These are phyloP conservation scores for Menura novaehollandiae DNA, from an alignment of 2,113 vertebrate species.

Conservation along the genomic window DNA sequence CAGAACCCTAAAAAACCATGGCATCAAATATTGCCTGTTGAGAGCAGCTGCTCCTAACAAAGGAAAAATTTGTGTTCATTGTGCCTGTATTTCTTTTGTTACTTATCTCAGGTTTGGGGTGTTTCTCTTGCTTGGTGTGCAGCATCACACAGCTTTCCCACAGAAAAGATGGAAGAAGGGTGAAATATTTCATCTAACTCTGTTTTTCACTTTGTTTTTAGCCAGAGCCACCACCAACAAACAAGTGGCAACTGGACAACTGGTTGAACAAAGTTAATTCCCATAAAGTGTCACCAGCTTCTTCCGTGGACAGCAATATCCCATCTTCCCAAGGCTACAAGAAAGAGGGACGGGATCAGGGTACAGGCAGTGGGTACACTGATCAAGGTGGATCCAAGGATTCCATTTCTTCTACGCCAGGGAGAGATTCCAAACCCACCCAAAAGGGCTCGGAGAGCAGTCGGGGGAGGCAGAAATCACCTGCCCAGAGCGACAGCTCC, in stretches of 20 bases:
- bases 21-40: background rate
- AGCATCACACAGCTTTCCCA: background rate
- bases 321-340: conserved; percentile 89
- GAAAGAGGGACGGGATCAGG: conserved; percentile 87
- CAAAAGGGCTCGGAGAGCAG: conserved; percentile 88
- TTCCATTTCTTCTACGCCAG: conserved; percentile 76
- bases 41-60: background rate
- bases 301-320: conserved; percentile 90
- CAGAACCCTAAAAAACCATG: background rate
- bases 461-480: conserved; percentile 91
- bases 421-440: conserved; percentile 83
- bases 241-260: conserved; percentile 98
- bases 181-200: background rate
- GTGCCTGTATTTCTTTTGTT: background rate
- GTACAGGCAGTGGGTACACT: conserved; percentile 77
- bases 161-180: background rate
- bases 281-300: conserved; percentile 90
- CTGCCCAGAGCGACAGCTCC: conserved; percentile 88
- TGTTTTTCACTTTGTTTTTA: conserved; percentile 56
- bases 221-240: conserved; percentile 91
- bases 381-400: conserved; percentile 88
- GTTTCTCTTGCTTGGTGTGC: background rate
- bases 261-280: conserved; percentile 95
- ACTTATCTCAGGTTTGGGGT: background rate
- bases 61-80: background rate